phyloP scores from a whole-genome alignment of 2,113 vertebrate genomes.

The Turnix velox region DNA sequence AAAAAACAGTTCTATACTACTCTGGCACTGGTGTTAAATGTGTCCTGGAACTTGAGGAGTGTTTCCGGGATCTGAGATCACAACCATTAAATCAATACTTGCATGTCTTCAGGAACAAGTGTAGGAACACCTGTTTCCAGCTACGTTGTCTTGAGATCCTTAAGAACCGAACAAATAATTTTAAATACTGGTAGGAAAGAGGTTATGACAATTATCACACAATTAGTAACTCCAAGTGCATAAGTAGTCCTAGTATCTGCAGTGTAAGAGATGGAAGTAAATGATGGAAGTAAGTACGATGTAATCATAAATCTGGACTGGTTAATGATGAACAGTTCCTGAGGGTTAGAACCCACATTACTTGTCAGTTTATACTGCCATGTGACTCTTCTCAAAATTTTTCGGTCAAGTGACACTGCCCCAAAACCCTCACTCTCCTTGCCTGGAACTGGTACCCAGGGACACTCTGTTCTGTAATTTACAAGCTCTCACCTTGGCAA shows the following conservation, averaged over 20 bases:
- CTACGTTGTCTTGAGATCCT: background rate
- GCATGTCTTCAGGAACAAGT: background rate
- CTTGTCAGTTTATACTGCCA: background rate
- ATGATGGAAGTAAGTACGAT: background rate
- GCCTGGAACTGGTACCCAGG: background rate
- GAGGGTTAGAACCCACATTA: background rate
- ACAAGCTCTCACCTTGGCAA: background rate
- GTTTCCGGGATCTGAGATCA: background rate
- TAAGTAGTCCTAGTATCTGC: background rate
- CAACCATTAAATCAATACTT: background rate
- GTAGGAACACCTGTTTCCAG: background rate
- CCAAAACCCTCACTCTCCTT: rapidly evolving
- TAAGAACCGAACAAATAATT: background rate
- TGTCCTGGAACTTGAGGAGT: background rate
- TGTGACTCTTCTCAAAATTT: background rate
- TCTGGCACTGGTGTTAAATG: background rate
- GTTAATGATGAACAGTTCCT: background rate
- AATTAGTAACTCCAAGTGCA: background rate
- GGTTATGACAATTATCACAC: background rate
- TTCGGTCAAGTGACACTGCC: background rate
- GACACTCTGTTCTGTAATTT: background rate
- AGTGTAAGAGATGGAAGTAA: background rate
- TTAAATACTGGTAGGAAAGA: background rate
- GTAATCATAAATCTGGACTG: background rate
- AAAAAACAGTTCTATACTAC: background rate